These are phyloP conservation scores for Fringilla coelebs DNA, from an alignment of 2,797 vertebrate species.

Conservation along the genomic window DNA sequence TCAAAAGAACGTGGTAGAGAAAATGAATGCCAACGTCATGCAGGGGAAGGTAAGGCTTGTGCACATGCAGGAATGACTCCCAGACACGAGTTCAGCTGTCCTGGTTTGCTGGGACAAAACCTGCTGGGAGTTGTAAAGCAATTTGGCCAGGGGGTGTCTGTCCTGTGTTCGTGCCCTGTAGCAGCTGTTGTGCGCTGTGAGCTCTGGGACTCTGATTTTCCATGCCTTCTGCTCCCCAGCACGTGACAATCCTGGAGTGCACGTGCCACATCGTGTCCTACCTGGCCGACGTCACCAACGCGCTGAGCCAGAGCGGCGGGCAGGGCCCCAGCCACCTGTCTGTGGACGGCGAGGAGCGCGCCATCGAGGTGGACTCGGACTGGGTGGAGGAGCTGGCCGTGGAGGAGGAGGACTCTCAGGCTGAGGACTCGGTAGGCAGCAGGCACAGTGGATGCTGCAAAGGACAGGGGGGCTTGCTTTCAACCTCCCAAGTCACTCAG, in stretches of 20 bases:
- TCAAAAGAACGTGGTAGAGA: slow-evolving; percentile 97
- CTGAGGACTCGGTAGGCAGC: slow-evolving; percentile 91
- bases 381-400: slow-evolving; percentile 98
- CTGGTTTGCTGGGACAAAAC: neutral
- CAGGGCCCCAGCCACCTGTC: slow-evolving; percentile 89
- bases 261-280: slow-evolving; percentile 97
- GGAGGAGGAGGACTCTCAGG: slow-evolving; percentile 97
- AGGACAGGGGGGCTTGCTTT: neutral
- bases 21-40: slow-evolving; percentile 92
- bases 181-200: neutral
- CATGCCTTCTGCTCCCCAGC: slow-evolving; percentile 70
- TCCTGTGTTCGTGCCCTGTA: neutral
- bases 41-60: slow-evolving; percentile 88
- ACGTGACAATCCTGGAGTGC: slow-evolving; percentile 92
- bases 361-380: slow-evolving; percentile 96
- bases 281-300: slow-evolving; percentile 97
- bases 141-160: fast-evolving
- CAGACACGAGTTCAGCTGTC: neutral
- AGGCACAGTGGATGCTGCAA: neutral
- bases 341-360: slow-evolving; percentile 94
- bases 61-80: neutral
- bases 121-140: neutral
- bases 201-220: neutral
- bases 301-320: slow-evolving; percentile 87
- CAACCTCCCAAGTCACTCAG: neutral